Evolutionary conservation across 2,113 vertebrate genomes (phyloP).

Genomic region (Illadopsis cleaveri): DNA sequence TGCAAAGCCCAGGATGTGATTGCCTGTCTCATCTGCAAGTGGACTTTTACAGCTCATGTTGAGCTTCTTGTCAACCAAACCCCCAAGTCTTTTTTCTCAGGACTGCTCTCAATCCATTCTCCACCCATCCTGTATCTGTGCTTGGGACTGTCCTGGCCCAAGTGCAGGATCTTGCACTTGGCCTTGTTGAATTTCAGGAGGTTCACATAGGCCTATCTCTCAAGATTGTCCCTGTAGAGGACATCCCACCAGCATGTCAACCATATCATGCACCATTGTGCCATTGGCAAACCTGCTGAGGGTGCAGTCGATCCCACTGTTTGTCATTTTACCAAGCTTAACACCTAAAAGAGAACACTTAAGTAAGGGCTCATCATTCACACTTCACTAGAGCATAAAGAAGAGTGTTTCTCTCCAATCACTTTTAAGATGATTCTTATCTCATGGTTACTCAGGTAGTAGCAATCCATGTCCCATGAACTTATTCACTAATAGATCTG

Average conservation of each 20-base stretch:
- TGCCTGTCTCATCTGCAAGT: background rate
- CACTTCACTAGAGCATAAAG: background rate
- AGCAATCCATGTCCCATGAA: background rate
- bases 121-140: background rate
- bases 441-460: background rate
- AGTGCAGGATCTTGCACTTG: background rate
- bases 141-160: background rate
- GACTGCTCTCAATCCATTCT: background rate
- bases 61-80: background rate
- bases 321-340: background rate
- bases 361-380: background rate
- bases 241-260: too few species aligned
- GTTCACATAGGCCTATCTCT: background rate
- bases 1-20: background rate
- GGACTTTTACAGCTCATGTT: background rate
- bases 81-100: background rate
- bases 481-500: background rate
- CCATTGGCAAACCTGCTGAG: background rate
- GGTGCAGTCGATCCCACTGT: accelerated
- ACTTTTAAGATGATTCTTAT: background rate
- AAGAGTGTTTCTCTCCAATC: background rate
- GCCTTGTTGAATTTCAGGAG: background rate
- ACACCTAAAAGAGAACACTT: background rate
- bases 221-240: background rate
- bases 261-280: background rate